Conservation (phyloP, 2,113 vertebrate genomes). For the Corvus moneduloides region DNA sequence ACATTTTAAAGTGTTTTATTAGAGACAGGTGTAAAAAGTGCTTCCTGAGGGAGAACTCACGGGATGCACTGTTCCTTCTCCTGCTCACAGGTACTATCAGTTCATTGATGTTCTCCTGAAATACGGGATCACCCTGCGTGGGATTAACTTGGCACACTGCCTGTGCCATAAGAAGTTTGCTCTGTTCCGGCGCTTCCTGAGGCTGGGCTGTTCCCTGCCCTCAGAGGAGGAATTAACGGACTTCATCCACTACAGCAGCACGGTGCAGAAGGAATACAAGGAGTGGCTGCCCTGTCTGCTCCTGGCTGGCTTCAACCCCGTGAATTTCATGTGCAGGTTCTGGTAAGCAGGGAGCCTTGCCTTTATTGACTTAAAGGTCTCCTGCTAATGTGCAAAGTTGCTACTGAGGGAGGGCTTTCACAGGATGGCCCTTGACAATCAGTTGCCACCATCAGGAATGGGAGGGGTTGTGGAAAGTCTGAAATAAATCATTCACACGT, state of each 20-base stretch:
- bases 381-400: background rate
- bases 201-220: constrained; percentile 61
- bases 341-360: constrained; percentile 73
- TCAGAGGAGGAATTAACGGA: constrained; percentile 40
- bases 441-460: background rate
- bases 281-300: constrained; percentile 88
- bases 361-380: background rate
- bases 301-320: constrained; percentile 84
- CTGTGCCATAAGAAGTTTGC: constrained; percentile 66
- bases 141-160: constrained; percentile 71
- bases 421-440: background rate
- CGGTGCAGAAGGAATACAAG: constrained; percentile 54
- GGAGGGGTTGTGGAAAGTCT: background rate
- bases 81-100: constrained; percentile 43
- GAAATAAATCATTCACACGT: background rate
- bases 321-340: constrained; percentile 71
- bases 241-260: constrained; percentile 50
- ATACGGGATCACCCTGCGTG: constrained; percentile 69
- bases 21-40: background rate
- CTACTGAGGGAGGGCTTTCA: background rate
- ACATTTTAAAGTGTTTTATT: too few species aligned
- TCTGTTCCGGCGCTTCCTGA: constrained; percentile 74
- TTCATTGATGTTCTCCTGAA: constrained; percentile 73
- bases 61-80: background rate
- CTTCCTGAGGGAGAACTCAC: background rate